phyloP scores from a whole-genome alignment of 1,140 invertebrate genomes.

The Andrena cerasifolii region DNA sequence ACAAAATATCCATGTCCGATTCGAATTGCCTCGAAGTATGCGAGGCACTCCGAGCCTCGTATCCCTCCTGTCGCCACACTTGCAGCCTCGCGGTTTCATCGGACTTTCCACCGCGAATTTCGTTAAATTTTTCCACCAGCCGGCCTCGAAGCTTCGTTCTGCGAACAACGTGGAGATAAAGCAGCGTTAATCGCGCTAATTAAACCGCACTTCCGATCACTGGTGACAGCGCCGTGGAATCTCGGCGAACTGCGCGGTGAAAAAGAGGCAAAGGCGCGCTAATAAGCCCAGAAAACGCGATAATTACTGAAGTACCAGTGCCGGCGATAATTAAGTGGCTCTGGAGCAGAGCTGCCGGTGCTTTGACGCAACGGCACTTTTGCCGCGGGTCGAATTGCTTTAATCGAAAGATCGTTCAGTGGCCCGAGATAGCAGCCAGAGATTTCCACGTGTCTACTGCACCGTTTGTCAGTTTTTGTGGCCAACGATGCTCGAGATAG shows the following conservation, averaged over 20 bases:
- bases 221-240: not conserved
- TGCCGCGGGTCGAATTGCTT: not conserved
- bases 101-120: no score
- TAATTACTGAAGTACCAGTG: conserved; percentile 1
- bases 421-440: not conserved
- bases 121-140: no score
- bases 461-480: conserved; percentile 21
- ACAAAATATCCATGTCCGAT: no score
- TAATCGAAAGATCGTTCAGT: no score
- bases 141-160: no score
- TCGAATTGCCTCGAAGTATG: no score
- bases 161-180: not conserved
- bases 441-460: not conserved
- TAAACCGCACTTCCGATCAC: not conserved
- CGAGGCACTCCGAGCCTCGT: no score
- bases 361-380: conserved; percentile 2
- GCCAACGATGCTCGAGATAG: not conserved
- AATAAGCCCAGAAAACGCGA: conserved; percentile 5
- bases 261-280: not conserved
- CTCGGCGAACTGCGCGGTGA: not conserved
- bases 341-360: no score
- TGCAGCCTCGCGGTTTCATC: no score
- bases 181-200: not conserved
- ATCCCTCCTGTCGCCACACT: no score
- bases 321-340: not conserved